Evolutionary conservation across 1,140 invertebrate genomes (phyloP).

Genomic region (Steinernema feltiae): DNA sequence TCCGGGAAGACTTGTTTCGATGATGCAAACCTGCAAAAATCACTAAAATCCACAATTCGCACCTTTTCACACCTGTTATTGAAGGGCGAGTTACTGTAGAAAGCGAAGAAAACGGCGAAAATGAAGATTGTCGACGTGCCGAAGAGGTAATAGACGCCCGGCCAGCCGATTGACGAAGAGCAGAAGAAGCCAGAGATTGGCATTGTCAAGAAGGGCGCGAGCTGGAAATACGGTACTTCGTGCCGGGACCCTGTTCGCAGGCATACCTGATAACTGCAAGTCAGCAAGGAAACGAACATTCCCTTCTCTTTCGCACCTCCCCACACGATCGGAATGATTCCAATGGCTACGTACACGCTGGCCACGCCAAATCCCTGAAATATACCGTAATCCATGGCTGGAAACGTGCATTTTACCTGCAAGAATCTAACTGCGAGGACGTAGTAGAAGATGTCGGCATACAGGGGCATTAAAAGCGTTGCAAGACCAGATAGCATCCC

Average conservation of each 20-base stretch:
- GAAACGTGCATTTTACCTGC: background rate
- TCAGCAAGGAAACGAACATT: background rate
- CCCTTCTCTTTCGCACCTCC: background rate
- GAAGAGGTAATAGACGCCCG: background rate
- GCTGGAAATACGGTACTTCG: background rate
- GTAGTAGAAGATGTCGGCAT: background rate
- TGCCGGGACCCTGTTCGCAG: background rate
- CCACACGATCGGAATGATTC: background rate
- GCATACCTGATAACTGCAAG: background rate
- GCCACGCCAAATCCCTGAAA: background rate
- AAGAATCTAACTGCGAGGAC: background rate
- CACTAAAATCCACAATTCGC: background rate
- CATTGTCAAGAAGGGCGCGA: conserved; percentile 4
- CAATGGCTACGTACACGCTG: conserved; percentile 3
- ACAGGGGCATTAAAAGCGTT: background rate
- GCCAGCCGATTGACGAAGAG: background rate
- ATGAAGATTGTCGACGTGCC: background rate
- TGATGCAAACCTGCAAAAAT: background rate
- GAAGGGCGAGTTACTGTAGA: background rate
- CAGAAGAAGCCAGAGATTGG: conserved; percentile 9
- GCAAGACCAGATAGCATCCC: background rate
- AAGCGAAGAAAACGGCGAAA: background rate
- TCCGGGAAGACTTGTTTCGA: background rate
- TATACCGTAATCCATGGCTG: no score
- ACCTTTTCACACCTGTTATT: conserved; percentile 16